phyloP scores from a whole-genome alignment of 2,888 invertebrate genomes.

The Drosophila longiperda region DNA sequence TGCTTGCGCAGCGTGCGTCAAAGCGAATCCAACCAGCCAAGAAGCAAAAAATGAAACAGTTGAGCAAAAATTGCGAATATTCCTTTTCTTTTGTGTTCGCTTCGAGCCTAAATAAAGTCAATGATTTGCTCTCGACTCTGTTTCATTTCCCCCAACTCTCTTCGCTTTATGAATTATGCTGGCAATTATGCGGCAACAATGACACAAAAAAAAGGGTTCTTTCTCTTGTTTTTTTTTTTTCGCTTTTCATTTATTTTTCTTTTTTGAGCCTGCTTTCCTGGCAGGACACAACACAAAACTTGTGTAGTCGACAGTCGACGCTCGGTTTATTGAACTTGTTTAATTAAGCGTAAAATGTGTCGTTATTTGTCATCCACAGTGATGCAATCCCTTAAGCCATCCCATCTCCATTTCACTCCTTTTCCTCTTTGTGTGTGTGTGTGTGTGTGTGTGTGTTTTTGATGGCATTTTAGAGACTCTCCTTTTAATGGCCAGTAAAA shows the following conservation, averaged over 20 bases:
- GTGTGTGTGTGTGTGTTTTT: slow-evolving; percentile 1
- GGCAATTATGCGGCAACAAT: slow-evolving; percentile 75
- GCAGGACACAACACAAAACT: slow-evolving; percentile 32
- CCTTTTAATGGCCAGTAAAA: slow-evolving; percentile 9
- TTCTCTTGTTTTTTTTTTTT: slow-evolving; percentile 1
- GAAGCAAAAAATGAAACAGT: slow-evolving; percentile 1
- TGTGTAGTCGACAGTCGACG: slow-evolving; percentile 29
- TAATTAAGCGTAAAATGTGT: slow-evolving; percentile 77
- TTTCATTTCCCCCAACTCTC: slow-evolving; percentile 27
- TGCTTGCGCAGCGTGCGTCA: slow-evolving; percentile 59
- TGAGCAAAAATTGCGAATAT: slow-evolving; percentile 16
- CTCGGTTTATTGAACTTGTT: slow-evolving; percentile 79
- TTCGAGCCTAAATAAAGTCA: slow-evolving; percentile 75
- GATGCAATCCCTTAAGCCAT: slow-evolving; percentile 32
- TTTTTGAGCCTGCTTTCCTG: slow-evolving; percentile 16
- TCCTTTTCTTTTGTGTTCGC: slow-evolving; percentile 57
- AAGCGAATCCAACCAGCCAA: slow-evolving; percentile 31
- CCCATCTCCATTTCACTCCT: slow-evolving; percentile 12
- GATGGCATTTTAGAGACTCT: slow-evolving; percentile 1
- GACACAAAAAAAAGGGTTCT: slow-evolving; percentile 57
- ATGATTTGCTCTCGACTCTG: slow-evolving; percentile 62
- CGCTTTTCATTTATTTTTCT: slow-evolving; percentile 2
- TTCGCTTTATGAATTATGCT: slow-evolving; percentile 76
- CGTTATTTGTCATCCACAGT: slow-evolving; percentile 64
- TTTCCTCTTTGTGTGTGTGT: background rate